Base-by-base conservation (phyloP, 1,140 invertebrate genomes). In the Aricia agestis region DNA sequence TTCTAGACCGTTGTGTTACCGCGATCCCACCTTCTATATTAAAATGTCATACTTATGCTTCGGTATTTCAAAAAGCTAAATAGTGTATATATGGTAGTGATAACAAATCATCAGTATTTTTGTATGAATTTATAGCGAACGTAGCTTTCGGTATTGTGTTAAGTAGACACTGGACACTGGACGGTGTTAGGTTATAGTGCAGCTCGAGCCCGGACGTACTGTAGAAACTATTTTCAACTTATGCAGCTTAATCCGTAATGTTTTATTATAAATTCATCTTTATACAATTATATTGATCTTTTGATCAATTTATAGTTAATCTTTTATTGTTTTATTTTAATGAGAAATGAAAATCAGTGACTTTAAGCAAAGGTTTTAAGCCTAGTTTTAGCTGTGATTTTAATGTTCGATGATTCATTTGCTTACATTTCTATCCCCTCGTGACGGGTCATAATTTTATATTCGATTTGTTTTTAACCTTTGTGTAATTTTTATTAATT, bases 71-170 rank as follows among this genome's bases (percentile, higher is more conserved):
- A 59, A 63, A 63, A n/a, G 41, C 42, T 18, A 41, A 41, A 41
- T 41, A 41, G 66, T 67, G 17, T 42, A 67, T 67, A 67, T 67
- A 67, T 4, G 66, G 25, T 18, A 42, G 66, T 45, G 41, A 11
- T 69, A 75, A 67, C 69, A 69, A 69, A 68, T 41, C 10, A 70
- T 70, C 69, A 70, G 69, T 70, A 70, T 70, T 70, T 70, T 70
- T 70, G 15, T 70, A 70, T 70, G 59, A 69, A 69, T 69, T 70
- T 61, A 61, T 36, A 45, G 31, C 17, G 41, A 36, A 61, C 59
- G 36, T 70, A 66, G 69, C 10, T 25, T 45, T 70, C 36, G 32
- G 61, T 70, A 45, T 15, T 42, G 36, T 19, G 42, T 67, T 67
- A n/a, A 66, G 13, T 45, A 19, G n/a, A 36, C 42, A 42, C 36